Base-by-base conservation (phyloP, 1,140 invertebrate species). In the Rhynchophorus ferrugineus region DNA sequence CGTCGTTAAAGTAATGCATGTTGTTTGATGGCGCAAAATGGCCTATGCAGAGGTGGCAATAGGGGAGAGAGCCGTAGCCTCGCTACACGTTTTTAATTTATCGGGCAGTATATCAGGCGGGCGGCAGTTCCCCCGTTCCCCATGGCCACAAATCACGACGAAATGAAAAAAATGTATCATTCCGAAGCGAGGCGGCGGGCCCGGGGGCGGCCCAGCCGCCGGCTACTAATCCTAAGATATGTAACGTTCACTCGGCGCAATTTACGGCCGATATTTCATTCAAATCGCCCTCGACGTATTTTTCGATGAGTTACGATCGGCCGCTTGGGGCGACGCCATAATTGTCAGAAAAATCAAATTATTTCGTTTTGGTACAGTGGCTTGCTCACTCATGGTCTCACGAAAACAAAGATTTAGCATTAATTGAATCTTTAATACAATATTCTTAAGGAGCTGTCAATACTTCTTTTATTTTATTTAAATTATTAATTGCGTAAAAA, bases 61-160 rank as follows among this genome's bases (percentile, higher is more conserved):
- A 21, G 5, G 34, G 50, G 2, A 11, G 8, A 14, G 13, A 20
- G 17, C 20, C 8, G n/a, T 7, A 54, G 47, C 54, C 56, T 42
- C 60, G 60, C 61, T 64, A 61, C 62, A 69, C 67, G 67, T 71
- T 72, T 72, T 72, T 72, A 72, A 72, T 72, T 72, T 72, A 72
- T 72, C 69, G 65, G 64, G 63, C 64, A 57, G 64, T 71, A 71
- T 66, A 71, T 71, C 69, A 72, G 63, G 63, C 65, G 66, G 65
- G 66, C 29, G 14, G 66, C 59, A 65, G 65, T 58, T 49, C 59
- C 57, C 61, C 63, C 64, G 61, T 62, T 58, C 61, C 60, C 61
- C 61, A 51, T 61, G 53, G 55, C 61, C 61, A 66, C 62, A 64
- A 64, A 66, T 66, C 64, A 66, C 57, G 46, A 41, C 51, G 45